These are phyloP conservation scores for Agonopterix subpropinquella DNA, from an alignment of 2,888 invertebrate species.

Conservation along the genomic window DNA sequence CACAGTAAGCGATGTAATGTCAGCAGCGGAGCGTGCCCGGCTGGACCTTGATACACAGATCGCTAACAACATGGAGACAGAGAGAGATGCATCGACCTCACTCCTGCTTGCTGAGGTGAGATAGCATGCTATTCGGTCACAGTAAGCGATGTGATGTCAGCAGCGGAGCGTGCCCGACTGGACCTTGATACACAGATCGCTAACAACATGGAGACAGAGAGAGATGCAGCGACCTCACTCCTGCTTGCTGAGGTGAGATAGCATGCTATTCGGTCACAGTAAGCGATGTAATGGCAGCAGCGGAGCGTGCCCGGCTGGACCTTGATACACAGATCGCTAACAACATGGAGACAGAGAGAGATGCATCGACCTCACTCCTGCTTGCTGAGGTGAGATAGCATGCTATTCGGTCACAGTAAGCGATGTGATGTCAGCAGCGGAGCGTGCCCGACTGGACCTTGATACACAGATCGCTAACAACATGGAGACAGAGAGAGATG, in stretches of 20 bases:
- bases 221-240: slow-evolving; percentile 37
- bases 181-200: slow-evolving; percentile 41
- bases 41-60: slow-evolving; percentile 42
- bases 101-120: slow-evolving; percentile 34
- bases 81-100: no score
- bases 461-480: slow-evolving; percentile 35
- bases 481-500: no score
- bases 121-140: slow-evolving; percentile 10
- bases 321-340: slow-evolving; percentile 38
- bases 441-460: slow-evolving; percentile 36
- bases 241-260: slow-evolving; percentile 50
- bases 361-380: slow-evolving; percentile 40
- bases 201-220: slow-evolving; percentile 29
- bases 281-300: slow-evolving; percentile 32
- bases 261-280: slow-evolving; percentile 16
- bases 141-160: slow-evolving; percentile 34
- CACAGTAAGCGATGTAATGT: slow-evolving; percentile 34
- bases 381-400: slow-evolving; percentile 39
- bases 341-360: slow-evolving; percentile 31
- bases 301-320: slow-evolving; percentile 36
- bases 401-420: slow-evolving; percentile 23
- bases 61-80: slow-evolving; percentile 20
- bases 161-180: slow-evolving; percentile 36
- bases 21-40: slow-evolving; percentile 36
- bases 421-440: slow-evolving; percentile 35